Evolutionary conservation across 1,140 invertebrate genomes (phyloP), one percentile per base, ranked within the genome.

Genomic region (Zaprionus nigranus): DNA sequence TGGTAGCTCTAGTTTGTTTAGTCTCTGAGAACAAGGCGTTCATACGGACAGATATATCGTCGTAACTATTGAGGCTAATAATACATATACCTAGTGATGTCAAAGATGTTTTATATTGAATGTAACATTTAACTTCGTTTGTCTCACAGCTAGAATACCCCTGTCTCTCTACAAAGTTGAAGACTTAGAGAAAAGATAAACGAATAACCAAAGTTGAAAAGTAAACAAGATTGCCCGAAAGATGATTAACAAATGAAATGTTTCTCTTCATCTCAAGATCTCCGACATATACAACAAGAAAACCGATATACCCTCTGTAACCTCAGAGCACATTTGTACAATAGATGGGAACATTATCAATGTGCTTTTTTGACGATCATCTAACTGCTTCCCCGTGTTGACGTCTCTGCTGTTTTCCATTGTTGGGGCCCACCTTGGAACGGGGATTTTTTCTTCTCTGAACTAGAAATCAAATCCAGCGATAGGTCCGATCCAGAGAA

Each of bases 291-390:
- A 3, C 20, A 1, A 51, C 9, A 49, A 51, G 46, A 5, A 22
- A 51, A 51, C 5, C 46, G 3, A 51, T 24, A 51, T 20, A 51
- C 46, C 46, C 46, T 43, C 7, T 3, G n/a, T 7, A 4, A n/a
- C 4, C 15, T 40, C 40, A n/a, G 15, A 6, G 40, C 40, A 2
- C 20, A 51, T 51, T 13, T 5, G 22, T 12, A 59, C 22, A 54
- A 36, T 9, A 26, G 24, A 51, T 36, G 53, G 6, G 30, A 11
- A 62, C 30, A 63, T 75, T 70, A 63, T 63, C 53, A 40, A 74
- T 67, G 22, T 54, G 11, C 51, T 24, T 59, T 66, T 68, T 68
- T 57, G 22, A 62, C 49, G 65, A 58, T 20, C 59, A 75, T 69
- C 54, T 57, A 46, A 68, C 36, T 49, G 58, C 59, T 49, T 58